A percentile compares a stretch with the other conserved stretches of the same genome.
phyloP scores from a whole-genome alignment of 2,797 vertebrate species.

The Pangasius larnaudii region DNA sequence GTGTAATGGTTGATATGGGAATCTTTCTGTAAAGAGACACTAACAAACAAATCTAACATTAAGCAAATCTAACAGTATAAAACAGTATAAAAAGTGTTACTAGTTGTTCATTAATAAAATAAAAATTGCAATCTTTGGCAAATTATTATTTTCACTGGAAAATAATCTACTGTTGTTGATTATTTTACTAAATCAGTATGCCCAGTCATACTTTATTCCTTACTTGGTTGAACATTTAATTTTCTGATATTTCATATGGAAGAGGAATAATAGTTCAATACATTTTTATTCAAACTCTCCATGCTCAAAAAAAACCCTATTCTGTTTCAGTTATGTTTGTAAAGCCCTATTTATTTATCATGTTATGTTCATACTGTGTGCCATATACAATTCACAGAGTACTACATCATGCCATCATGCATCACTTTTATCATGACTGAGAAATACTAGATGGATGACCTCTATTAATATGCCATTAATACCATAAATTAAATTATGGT shows the following conservation, averaged over 20 bases:
- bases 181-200: background rate
- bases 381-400: background rate
- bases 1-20: background rate
- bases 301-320: background rate
- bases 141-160: background rate
- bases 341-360: background rate
- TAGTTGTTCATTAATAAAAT: background rate
- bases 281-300: background rate
- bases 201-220: background rate
- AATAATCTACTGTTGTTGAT: background rate
- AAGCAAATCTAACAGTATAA: background rate
- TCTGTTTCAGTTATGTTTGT: background rate
- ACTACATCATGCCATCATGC: background rate
- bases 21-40: background rate
- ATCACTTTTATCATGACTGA: background rate
- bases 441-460: background rate
- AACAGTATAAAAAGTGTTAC: background rate
- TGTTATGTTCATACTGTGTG: background rate
- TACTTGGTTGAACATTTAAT: background rate
- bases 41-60: background rate
- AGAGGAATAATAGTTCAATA: background rate
- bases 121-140: background rate
- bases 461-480: background rate
- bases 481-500: background rate
- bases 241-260: background rate